A percentile compares a stretch with the other conserved stretches of the same genome.
Conservation (phyloP, 2,797 vertebrate genomes). For the Tauraco hartlaubi region DNA sequence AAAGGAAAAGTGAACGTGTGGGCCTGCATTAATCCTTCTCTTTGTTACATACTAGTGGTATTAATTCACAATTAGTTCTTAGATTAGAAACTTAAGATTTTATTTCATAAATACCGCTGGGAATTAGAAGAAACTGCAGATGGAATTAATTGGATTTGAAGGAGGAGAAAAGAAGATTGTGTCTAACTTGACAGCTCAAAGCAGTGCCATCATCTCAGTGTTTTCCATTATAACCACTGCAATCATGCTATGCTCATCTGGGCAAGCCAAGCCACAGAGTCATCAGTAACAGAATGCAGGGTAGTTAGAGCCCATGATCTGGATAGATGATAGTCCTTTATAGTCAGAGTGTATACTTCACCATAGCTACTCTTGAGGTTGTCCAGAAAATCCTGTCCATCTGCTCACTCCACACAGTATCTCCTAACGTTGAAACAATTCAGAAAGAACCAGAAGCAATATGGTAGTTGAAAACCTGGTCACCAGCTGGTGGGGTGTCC, state of each 20-base stretch:
- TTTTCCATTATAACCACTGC: neutral
- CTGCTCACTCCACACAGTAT: neutral
- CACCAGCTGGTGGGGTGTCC: neutral
- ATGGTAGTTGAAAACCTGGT: neutral
- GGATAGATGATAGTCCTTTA: neutral
- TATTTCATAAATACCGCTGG: conserved; percentile 42
- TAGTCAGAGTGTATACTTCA: neutral
- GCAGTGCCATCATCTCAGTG: neutral
- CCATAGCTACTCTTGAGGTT: neutral
- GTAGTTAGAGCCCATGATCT: neutral
- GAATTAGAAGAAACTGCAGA: conserved; percentile 37
- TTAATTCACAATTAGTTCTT: conserved; percentile 54
- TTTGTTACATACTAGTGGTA: conserved; percentile 4
- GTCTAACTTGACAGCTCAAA: conserved; percentile 15
- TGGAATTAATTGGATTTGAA: conserved; percentile 53
- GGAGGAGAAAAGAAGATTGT: neutral
- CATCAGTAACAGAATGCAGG: neutral
- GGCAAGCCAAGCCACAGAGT: neutral
- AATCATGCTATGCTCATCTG: neutral
- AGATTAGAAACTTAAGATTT: conserved; percentile 48
- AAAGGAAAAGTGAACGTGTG: conserved; percentile 36
- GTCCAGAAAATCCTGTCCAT: neutral
- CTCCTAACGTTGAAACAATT: neutral
- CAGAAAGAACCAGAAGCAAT: neutral
- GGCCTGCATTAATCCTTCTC: conserved; percentile 48